Evolutionary conservation across 2,113 vertebrate genomes (phyloP).

Genomic region (Miniopterus natalensis): DNA sequence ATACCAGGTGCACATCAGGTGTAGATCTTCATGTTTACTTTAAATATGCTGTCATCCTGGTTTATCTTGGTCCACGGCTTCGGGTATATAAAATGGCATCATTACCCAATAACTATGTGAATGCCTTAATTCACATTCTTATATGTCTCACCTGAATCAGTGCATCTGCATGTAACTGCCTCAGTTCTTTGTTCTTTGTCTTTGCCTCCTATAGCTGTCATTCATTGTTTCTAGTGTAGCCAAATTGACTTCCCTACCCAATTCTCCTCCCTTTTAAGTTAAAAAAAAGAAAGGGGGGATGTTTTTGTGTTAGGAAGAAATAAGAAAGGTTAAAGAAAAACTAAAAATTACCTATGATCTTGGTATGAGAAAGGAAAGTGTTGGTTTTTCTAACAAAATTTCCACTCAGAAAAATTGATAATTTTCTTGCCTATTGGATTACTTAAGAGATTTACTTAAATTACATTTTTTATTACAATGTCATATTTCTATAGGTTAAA

Average conservation of each 20-base stretch:
- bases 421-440: background rate
- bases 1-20: background rate
- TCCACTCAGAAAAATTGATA: background rate
- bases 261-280: background rate
- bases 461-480: background rate
- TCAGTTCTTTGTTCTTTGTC: background rate
- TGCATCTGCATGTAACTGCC: background rate
- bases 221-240: background rate
- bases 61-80: background rate
- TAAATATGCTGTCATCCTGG: background rate
- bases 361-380: background rate
- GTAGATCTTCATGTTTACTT: conserved; percentile 12
- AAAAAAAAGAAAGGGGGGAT: background rate
- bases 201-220: background rate
- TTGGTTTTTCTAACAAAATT: conserved; percentile 20
- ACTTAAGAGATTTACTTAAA: conserved; percentile 9
- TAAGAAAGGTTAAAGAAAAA: background rate
- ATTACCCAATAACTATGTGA: background rate
- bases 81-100: background rate
- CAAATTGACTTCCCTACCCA: background rate
- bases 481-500: conserved; percentile 25
- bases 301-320: conserved; percentile 7
- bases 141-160: background rate
- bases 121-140: background rate
- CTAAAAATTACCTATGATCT: background rate